phyloP scores from a whole-genome alignment of 2,797 vertebrate species.

The Miichthys miiuy region DNA sequence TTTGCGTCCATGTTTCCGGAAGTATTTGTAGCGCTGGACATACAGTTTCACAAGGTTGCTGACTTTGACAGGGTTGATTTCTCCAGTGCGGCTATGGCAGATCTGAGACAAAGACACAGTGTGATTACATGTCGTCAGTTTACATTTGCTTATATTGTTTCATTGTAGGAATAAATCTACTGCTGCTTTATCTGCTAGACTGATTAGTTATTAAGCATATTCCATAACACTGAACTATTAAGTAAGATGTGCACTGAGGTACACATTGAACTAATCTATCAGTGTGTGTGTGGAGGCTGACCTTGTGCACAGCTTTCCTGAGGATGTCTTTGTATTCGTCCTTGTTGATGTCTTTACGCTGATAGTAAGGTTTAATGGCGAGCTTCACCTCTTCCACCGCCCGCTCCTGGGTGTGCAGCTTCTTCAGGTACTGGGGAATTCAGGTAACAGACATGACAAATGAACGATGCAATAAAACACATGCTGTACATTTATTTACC shows the following conservation, averaged over 20 bases:
- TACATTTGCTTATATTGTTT: neutral
- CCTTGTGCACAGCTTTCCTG: constrained; percentile 96
- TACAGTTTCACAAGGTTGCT: constrained; percentile 94
- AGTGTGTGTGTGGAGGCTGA: constrained; percentile 54
- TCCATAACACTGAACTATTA: neutral
- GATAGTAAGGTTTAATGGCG: constrained; percentile 97
- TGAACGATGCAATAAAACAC: neutral
- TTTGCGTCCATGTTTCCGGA: constrained; percentile 93
- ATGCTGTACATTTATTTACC: neutral
- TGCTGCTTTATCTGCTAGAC: neutral
- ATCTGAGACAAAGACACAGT: constrained; percentile 82
- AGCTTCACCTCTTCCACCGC: constrained; percentile 96
- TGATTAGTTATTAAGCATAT: neutral
- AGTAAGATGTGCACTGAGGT: neutral
- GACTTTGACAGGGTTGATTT: constrained; percentile 96
- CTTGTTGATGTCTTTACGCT: constrained; percentile 97
- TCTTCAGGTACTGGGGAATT: constrained; percentile 90
- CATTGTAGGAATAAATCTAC: neutral
- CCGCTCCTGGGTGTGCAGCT: constrained; percentile 95
- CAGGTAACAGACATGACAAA: neutral
- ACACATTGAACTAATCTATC: neutral
- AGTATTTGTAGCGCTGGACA: constrained; percentile 95
- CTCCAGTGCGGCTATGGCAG: constrained; percentile 96
- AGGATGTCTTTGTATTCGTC: constrained; percentile 97
- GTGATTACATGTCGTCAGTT: neutral